phyloP scores from a whole-genome alignment of 2,888 invertebrate species.

The Ochropacha duplaris region DNA sequence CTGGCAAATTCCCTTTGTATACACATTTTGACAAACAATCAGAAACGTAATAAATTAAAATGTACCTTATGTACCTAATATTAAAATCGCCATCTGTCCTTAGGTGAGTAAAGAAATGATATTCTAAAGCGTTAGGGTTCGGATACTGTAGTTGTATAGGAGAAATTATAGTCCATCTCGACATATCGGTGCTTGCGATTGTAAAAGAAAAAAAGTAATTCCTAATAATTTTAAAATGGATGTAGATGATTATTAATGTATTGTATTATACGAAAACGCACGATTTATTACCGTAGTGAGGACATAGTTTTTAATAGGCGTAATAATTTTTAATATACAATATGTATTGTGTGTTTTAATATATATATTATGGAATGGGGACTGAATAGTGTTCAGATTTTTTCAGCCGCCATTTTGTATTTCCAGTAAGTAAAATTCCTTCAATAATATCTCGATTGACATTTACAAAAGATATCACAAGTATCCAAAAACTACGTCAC shows the following conservation, averaged over 20 bases:
- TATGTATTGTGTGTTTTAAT: constrained; percentile 5
- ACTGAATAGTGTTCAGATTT: background rate
- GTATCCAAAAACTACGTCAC: too few species aligned
- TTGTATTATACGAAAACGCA: constrained; percentile 37
- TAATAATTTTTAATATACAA: background rate
- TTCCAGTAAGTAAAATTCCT: too few species aligned
- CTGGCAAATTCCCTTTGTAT: constrained; percentile 2
- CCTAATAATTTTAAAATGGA: constrained; percentile 62
- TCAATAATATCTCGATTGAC: background rate
- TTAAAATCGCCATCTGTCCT: constrained; percentile 59
- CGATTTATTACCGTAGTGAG: constrained; percentile 48
- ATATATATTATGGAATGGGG: background rate
- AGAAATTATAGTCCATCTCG: constrained; percentile 65
- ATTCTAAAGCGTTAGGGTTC: constrained; percentile 65
- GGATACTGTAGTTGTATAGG: constrained; percentile 48
- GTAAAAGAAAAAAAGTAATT: constrained; percentile 54
- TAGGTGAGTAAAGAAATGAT: constrained; percentile 62
- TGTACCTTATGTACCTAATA: constrained; percentile 7
- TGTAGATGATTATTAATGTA: constrained; percentile 37
- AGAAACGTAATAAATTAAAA: constrained; percentile 23
- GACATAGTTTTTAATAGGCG: constrained; percentile 25
- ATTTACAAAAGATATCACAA: background rate
- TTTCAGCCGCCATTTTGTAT: background rate
- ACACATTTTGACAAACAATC: constrained; percentile 36
- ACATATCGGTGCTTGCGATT: constrained; percentile 79